These are phyloP conservation scores for Tachuris rubrigastra DNA, from an alignment of 2,113 vertebrate genomes.

Conservation along the genomic window DNA sequence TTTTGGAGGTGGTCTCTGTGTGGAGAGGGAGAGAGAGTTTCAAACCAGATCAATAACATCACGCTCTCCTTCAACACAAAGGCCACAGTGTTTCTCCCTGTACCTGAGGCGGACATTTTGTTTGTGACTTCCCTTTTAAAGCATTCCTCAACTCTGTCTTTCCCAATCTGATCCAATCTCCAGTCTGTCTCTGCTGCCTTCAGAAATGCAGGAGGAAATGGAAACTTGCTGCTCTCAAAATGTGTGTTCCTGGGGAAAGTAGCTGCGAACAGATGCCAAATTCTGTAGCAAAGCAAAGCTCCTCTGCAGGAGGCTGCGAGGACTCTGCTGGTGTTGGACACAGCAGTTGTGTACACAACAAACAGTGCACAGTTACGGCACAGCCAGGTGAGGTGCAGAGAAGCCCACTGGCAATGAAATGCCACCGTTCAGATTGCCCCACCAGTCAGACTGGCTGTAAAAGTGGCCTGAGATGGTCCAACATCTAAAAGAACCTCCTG, in stretches of 20 bases:
- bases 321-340: background rate
- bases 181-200: constrained; percentile 2
- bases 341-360: background rate
- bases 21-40: background rate
- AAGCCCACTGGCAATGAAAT: background rate
- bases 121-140: background rate
- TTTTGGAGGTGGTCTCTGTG: background rate
- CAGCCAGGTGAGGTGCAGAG: background rate
- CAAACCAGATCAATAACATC: background rate
- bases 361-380: constrained; percentile 25
- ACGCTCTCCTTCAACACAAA: fast-evolving
- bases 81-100: background rate
- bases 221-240: background rate
- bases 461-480: background rate
- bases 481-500: background rate
- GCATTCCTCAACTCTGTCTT: background rate
- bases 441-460: background rate
- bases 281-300: background rate
- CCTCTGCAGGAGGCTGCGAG: background rate
- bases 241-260: background rate
- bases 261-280: background rate
- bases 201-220: background rate
- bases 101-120: background rate
- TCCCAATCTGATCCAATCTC: constrained; percentile 2
- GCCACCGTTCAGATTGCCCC: background rate